Conservation (phyloP, 2,113 vertebrate species). For the Chaetodon trifascialis region DNA sequence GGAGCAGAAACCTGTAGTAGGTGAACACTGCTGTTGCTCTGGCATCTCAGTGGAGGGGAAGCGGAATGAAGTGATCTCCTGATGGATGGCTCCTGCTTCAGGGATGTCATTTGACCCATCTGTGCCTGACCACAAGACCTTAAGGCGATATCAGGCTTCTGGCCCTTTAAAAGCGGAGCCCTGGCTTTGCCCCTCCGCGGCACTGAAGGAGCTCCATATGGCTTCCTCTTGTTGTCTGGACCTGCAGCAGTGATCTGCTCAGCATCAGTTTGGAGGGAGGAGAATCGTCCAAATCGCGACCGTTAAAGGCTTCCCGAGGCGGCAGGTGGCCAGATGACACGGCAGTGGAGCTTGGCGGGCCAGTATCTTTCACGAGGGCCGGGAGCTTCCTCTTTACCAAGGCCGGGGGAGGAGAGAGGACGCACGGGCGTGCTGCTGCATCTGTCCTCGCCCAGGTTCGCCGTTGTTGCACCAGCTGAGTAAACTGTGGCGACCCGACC, state of each 20-base stretch:
- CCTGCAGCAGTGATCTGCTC: slow-evolving; percentile 28
- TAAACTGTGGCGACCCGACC: slow-evolving; percentile 67
- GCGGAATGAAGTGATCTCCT: slow-evolving; percentile 55
- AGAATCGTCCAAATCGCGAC: slow-evolving; percentile 20
- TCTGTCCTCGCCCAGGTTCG: slow-evolving; percentile 73
- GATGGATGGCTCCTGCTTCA: slow-evolving; percentile 52
- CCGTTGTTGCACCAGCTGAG: slow-evolving; percentile 74
- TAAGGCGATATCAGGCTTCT: slow-evolving; percentile 63
- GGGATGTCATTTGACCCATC: slow-evolving; percentile 68
- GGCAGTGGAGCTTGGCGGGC: slow-evolving; percentile 37
- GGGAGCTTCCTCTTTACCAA: slow-evolving; percentile 38
- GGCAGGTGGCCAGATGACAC: slow-evolving; percentile 71
- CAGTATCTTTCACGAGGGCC: slow-evolving; percentile 42
- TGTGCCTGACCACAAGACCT: slow-evolving; percentile 33
- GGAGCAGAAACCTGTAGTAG: slow-evolving; percentile 18
- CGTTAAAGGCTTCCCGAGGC: slow-evolving; percentile 30
- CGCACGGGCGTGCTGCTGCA: slow-evolving; percentile 56
- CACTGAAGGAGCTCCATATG: slow-evolving; percentile 72
- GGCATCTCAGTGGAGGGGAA: background rate
- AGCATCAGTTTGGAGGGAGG: slow-evolving; percentile 33
- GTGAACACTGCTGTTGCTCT: background rate
- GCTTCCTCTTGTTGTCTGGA: slow-evolving; percentile 62
- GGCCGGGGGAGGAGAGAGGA: slow-evolving; percentile 55
- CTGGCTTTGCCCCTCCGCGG: slow-evolving; percentile 54
- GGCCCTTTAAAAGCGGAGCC: slow-evolving; percentile 84